These are phyloP conservation scores for Scaptodrosophila lebanonensis DNA, from an alignment of 1,140 invertebrate genomes.

Conservation along the genomic window DNA sequence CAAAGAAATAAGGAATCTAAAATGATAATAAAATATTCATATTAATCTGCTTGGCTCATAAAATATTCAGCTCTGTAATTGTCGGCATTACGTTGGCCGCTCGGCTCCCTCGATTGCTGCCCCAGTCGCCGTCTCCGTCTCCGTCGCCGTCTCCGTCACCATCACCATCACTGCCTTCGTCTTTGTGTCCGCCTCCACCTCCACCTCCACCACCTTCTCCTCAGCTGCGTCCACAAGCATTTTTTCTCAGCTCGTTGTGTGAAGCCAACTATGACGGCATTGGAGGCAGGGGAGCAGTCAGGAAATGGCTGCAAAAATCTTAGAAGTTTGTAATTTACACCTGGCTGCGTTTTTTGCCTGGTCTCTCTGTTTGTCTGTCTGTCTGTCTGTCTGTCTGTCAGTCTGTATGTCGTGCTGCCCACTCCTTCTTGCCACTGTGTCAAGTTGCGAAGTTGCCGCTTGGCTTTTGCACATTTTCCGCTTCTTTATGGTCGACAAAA, in stretches of 20 bases:
- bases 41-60: constrained; percentile 73
- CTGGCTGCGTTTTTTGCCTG: constrained; percentile 47
- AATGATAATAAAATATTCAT: constrained; percentile 77
- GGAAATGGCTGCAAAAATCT: constrained; percentile 61
- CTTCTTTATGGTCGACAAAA: constrained; percentile 16
- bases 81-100: constrained; percentile 63
- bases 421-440: not conserved
- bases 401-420: constrained; percentile 1
- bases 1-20: constrained; percentile 62
- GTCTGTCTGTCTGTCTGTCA: no score
- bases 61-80: constrained; percentile 75
- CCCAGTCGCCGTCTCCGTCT: not conserved
- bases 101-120: not conserved
- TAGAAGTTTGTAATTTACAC: constrained; percentile 70
- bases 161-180: constrained; percentile 24
- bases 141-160: not conserved
- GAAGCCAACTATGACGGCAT: constrained; percentile 15
- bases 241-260: constrained; percentile 7
- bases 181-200: not conserved
- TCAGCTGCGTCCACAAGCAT: not conserved
- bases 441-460: no score
- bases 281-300: constrained; percentile 7
- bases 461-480: constrained; percentile 9
- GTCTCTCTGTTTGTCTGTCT: not conserved
- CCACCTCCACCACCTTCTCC: not conserved